phyloP scores from a whole-genome alignment of 2,888 invertebrate species.

The Apamea epomidion region DNA sequence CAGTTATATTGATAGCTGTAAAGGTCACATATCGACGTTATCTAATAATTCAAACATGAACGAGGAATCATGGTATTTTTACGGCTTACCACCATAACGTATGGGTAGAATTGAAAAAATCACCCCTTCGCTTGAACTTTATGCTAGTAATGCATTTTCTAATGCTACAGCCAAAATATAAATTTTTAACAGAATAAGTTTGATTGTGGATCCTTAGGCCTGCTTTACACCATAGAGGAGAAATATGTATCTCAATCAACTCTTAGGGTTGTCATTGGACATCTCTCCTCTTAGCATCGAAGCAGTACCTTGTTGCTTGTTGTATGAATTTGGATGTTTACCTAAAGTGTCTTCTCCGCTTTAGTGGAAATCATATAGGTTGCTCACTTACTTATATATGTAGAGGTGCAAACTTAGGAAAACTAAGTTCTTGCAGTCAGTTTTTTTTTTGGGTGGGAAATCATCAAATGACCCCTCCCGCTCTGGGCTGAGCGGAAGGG shows the following conservation, averaged over 20 bases:
- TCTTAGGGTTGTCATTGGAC: neutral
- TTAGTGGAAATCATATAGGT: neutral
- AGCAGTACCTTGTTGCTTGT: neutral
- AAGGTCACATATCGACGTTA: constrained; percentile 59
- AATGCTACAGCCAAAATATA: neutral
- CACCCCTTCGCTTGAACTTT: neutral
- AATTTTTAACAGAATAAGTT: neutral
- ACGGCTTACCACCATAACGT: neutral
- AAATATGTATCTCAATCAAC: no score
- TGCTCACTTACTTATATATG: neutral
- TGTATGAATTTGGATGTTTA: neutral
- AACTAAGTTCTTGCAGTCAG: no score
- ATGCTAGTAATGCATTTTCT: neutral
- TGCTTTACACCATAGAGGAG: neutral
- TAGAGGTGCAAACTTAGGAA: no score
- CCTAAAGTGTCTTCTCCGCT: neutral
- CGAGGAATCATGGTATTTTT: constrained; percentile 27
- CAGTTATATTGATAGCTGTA: constrained; percentile 36
- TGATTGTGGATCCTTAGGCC: neutral
- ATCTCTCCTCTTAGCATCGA: neutral
- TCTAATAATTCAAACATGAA: constrained; percentile 45
- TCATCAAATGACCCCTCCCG: no score
- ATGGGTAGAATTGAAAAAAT: neutral
- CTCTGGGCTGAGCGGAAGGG: no score
- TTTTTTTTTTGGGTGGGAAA: no score